Evolutionary conservation across 2,888 invertebrate genomes (phyloP).

Genomic region (Schrankia costaestrigalis): DNA sequence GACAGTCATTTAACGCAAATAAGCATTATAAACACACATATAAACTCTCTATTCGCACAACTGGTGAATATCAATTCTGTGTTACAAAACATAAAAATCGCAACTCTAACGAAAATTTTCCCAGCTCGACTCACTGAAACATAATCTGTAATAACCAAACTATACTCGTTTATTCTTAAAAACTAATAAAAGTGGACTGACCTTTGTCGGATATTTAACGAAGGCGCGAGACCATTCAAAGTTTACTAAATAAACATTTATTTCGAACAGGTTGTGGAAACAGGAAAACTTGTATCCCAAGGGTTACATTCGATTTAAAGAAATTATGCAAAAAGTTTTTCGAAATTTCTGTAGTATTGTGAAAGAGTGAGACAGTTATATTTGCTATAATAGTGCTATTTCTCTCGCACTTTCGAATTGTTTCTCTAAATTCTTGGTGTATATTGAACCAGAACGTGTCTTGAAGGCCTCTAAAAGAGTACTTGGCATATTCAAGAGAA

Average conservation of each 20-base stretch:
- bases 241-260: conserved; percentile 36
- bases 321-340: conserved; percentile 39
- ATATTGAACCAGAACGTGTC: neutral
- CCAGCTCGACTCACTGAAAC: too few species aligned
- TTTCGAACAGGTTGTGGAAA: conserved; percentile 27
- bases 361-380: conserved; percentile 1
- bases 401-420: neutral
- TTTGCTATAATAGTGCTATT: neutral
- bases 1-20: too few species aligned
- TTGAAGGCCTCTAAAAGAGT: neutral
- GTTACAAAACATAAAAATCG: too few species aligned
- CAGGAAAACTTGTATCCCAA: conserved; percentile 32
- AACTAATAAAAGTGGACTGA: conserved; percentile 8
- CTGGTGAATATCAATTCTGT: too few species aligned
- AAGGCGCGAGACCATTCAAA: conserved; percentile 19
- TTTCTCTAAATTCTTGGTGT: conserved; percentile 1
- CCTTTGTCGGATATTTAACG: conserved; percentile 3
- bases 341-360: conserved; percentile 3
- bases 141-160: too few species aligned
- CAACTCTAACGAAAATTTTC: too few species aligned
- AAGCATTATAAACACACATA: too few species aligned
- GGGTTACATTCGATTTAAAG: conserved; percentile 38
- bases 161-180: too few species aligned
- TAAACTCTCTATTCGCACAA: too few species aligned
- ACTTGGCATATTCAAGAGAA: conserved; percentile 2